Evolutionary conservation across 2,113 vertebrate species (phyloP).

Genomic region (Emydocephalus ijimae): DNA sequence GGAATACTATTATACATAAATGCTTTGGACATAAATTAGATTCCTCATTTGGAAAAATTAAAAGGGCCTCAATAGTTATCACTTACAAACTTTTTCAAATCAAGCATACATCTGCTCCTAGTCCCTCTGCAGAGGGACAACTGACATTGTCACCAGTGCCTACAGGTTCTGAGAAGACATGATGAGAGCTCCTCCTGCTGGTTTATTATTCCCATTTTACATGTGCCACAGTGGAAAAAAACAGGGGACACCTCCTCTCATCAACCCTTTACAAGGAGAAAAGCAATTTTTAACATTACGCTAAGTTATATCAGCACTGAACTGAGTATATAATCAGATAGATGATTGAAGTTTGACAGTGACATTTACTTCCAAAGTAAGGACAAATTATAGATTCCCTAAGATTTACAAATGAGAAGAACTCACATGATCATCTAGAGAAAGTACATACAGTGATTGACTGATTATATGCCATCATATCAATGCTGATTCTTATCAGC

Average conservation of each 20-base stretch:
- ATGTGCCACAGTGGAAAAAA: background rate
- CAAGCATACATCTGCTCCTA: background rate
- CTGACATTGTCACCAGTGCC: background rate
- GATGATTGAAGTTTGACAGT: background rate
- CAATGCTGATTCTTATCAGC: background rate
- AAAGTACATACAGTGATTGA: background rate
- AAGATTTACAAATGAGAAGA: background rate
- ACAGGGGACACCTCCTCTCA: background rate
- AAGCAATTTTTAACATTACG: background rate
- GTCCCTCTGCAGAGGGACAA: background rate
- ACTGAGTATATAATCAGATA: background rate
- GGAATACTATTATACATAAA: background rate
- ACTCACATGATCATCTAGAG: background rate
- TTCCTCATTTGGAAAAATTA: background rate
- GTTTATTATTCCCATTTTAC: background rate
- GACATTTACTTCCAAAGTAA: background rate
- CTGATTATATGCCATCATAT: background rate
- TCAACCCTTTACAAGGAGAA: background rate
- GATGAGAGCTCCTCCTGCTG: conserved; percentile 17
- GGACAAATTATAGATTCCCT: background rate
- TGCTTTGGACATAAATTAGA: background rate
- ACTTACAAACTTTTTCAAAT: background rate
- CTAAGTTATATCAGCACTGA: background rate
- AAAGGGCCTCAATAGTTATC: background rate
- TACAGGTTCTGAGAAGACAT: background rate